Base-by-base conservation (phyloP, 1,140 invertebrate species). In the Bathynomus jamesi region DNA sequence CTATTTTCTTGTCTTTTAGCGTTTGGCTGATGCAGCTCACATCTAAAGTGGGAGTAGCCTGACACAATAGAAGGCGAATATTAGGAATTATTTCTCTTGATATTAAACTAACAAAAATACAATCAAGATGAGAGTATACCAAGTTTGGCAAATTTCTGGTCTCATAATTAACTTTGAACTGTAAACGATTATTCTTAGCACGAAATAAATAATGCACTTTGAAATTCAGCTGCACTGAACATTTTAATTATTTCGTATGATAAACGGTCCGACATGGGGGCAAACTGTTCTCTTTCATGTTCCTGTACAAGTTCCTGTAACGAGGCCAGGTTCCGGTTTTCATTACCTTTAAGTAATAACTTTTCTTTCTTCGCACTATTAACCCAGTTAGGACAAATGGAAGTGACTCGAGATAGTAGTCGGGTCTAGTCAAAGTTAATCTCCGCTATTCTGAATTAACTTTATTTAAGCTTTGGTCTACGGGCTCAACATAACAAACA, bases 1-100 rank as follows among this genome's bases (percentile, higher is more conserved):
- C 87, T 71, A 97, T 94, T 73, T 94, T 91, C 81, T 94, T 94
- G 71, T 91, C 89, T 79, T 91, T 89, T 4, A 94, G 81, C 0
- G 90, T 89, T 78, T 93, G 88, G 0, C 91, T 90, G 0, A 92
- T 85, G 31, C 87, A 88, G 80, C 87, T 87, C 68, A 94, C 85
- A 80, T 95, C 92, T 25, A 94, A 80, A 0, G 88, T 87, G 21
- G 89, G 88, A 1, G 88, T 88, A 67, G 88, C 89, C 87, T 93
- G 83, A 40, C 17, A 40, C 24, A 78, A 79, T 28, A 76, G 80
- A 31, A 66, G 72, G 30, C 28, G 25, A 62, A 64, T 77, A 76
- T 62, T 61, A 65, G 61, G 70, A 21, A 61, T 24, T 65, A 74
- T 2, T 28, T 27, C 71, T 67, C 24, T 24, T 63, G 21, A 17